These are phyloP conservation scores for Protonibea diacanthus DNA, from an alignment of 2,797 vertebrate species.

Conservation along the genomic window DNA sequence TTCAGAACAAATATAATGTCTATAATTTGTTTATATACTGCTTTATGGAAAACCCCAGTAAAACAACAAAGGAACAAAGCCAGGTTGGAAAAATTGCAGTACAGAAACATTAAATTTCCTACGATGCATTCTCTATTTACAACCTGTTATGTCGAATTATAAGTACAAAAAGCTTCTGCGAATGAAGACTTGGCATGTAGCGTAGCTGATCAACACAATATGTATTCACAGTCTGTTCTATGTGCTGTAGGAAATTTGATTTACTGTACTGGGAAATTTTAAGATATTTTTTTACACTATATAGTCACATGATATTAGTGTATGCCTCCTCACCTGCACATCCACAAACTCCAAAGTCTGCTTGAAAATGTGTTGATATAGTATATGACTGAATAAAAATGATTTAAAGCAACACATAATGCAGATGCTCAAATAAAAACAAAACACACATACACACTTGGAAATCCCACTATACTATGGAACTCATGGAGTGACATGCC, in stretches of 20 bases:
- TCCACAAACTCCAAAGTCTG: conserved; percentile 14
- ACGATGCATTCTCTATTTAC: conserved; percentile 6
- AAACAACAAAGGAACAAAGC: conserved; percentile 8
- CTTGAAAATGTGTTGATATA: conserved; percentile 29
- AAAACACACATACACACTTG: conserved; percentile 54
- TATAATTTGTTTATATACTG: conserved; percentile 11
- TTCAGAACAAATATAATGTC: not conserved
- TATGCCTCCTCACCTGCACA: conserved; percentile 13
- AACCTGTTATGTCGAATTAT: conserved; percentile 1
- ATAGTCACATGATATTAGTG: conserved; percentile 15
- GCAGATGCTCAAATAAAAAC: conserved; percentile 49
- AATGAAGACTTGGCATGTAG: not conserved
- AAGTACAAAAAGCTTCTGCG: not conserved
- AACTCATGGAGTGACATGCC: conserved; percentile 70
- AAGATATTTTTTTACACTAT: conserved; percentile 1
- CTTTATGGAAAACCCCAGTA: conserved; percentile 20
- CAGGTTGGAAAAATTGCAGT: not conserved
- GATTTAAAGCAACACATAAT: conserved; percentile 61
- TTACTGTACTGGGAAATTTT: not conserved
- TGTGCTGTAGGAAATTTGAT: conserved; percentile 6
- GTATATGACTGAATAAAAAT: conserved; percentile 49
- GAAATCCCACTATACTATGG: conserved; percentile 53
- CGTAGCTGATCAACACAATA: conserved; percentile 8
- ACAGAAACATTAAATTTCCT: not conserved
- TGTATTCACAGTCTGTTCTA: not conserved